phyloP scores from a whole-genome alignment of 2,797 vertebrate genomes.

The Streptopelia turtur region DNA sequence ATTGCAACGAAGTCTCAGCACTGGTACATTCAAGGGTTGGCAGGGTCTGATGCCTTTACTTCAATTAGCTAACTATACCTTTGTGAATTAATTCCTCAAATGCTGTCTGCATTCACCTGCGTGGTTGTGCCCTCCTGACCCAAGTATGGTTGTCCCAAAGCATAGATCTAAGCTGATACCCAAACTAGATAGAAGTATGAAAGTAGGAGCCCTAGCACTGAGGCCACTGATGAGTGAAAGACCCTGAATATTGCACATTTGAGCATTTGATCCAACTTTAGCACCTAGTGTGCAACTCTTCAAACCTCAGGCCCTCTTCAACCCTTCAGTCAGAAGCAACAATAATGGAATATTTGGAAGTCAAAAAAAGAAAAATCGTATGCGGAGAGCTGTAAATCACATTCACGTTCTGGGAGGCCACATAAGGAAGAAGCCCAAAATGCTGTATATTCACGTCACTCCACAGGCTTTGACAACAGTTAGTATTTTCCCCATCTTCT shows the following conservation, averaged over 20 bases:
- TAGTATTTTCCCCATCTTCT: neutral
- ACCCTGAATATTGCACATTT: rapidly evolving
- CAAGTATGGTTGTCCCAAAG: neutral
- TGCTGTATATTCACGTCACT: neutral
- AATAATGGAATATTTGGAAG: neutral
- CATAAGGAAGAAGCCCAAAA: neutral
- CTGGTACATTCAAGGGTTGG: neutral
- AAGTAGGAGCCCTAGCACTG: neutral
- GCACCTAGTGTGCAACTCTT: neutral
- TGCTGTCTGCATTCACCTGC: neutral
- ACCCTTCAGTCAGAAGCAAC: neutral
- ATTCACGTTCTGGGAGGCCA: neutral
- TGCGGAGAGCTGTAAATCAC: neutral
- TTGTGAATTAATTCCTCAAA: neutral
- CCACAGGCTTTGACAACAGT: neutral
- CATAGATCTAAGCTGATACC: neutral
- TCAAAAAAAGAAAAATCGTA: neutral
- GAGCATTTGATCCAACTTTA: neutral
- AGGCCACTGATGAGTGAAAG: neutral
- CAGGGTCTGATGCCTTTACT: neutral
- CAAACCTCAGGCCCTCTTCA: neutral
- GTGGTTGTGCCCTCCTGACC: neutral
- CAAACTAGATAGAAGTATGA: neutral
- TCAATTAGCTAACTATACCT: neutral
- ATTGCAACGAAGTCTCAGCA: neutral